phyloP scores from a whole-genome alignment of 1,140 invertebrate genomes.

The Brachionus angularis region DNA sequence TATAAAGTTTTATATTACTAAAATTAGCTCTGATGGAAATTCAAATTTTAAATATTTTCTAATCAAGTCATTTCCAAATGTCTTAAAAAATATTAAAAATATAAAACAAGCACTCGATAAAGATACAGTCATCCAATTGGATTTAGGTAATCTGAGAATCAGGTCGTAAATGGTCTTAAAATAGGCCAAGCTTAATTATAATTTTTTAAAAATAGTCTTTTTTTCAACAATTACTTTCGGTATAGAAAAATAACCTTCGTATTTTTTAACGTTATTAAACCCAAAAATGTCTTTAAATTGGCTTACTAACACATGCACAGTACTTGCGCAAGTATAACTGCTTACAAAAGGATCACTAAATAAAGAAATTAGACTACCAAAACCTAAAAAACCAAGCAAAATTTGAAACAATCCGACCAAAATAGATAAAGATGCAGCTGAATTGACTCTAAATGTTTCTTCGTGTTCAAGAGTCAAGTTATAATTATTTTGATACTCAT shows the following conservation, averaged over 20 bases:
- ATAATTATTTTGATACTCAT: background rate
- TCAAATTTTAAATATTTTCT: conserved; percentile 12
- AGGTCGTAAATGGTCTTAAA: background rate
- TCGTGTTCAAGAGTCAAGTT: background rate
- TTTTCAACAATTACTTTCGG: no score
- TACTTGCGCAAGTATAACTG: conserved; percentile 41
- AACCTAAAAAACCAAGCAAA: conserved; percentile 37
- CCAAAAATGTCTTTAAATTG: conserved; percentile 44
- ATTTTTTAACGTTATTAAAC: conserved; percentile 11
- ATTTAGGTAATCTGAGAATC: background rate
- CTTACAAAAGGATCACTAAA: conserved; percentile 45
- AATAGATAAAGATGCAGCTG: conserved; percentile 16
- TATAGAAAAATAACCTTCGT: conserved; percentile 36
- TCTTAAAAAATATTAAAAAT: conserved; percentile 20
- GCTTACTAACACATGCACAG: conserved; percentile 36
- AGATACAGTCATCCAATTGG: background rate
- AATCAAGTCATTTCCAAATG: background rate
- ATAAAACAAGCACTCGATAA: background rate
- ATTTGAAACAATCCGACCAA: conserved; percentile 39
- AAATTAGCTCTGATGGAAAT: conserved; percentile 5
- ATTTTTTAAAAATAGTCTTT: no score
- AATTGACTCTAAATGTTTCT: conserved; percentile 14
- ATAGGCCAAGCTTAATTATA: no score
- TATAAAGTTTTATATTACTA: background rate
- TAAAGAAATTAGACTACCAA: conserved; percentile 41